Conservation (phyloP, 2,888 invertebrate genomes). For the Patella caerulea region DNA sequence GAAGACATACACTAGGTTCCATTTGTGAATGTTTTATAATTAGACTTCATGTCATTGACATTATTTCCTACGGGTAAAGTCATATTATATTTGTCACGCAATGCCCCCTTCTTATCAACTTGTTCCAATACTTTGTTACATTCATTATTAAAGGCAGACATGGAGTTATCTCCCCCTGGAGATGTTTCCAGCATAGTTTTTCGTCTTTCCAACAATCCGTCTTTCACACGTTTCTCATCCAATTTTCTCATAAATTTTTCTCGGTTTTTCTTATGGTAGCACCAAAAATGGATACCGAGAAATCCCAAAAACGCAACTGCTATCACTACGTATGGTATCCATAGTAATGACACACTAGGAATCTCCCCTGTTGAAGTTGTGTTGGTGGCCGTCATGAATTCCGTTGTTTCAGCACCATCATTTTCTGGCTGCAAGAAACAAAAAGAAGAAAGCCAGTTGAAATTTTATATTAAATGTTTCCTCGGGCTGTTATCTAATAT, state of each 20-base stretch:
- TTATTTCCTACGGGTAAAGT: neutral
- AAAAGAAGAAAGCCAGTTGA: too few relatives aligned
- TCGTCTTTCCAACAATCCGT: slow-evolving; percentile 31
- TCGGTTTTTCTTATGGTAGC: slow-evolving; percentile 48
- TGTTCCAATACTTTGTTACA: too few relatives aligned
- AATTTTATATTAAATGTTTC: too few relatives aligned
- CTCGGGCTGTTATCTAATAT: too few relatives aligned
- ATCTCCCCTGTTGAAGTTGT: slow-evolving; percentile 13
- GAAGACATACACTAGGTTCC: neutral
- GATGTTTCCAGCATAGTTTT: too few relatives aligned
- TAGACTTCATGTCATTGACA: slow-evolving; percentile 2
- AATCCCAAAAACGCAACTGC: slow-evolving; percentile 44
- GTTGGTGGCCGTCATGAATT: slow-evolving; percentile 19
- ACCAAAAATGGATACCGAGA: slow-evolving; percentile 51
- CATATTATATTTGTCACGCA: too few relatives aligned
- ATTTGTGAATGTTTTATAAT: neutral
- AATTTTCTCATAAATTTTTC: slow-evolving; percentile 45
- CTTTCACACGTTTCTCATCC: slow-evolving; percentile 46
- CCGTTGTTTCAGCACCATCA: neutral
- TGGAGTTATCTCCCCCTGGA: too few relatives aligned
- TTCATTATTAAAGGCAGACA: too few relatives aligned
- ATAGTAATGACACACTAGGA: slow-evolving; percentile 36
- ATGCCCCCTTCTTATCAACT: neutral
- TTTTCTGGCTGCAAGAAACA: neutral
- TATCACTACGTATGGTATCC: slow-evolving; percentile 53